Conservation (phyloP, 2,888 invertebrate genomes). For the Hypolimnas misippus region DNA sequence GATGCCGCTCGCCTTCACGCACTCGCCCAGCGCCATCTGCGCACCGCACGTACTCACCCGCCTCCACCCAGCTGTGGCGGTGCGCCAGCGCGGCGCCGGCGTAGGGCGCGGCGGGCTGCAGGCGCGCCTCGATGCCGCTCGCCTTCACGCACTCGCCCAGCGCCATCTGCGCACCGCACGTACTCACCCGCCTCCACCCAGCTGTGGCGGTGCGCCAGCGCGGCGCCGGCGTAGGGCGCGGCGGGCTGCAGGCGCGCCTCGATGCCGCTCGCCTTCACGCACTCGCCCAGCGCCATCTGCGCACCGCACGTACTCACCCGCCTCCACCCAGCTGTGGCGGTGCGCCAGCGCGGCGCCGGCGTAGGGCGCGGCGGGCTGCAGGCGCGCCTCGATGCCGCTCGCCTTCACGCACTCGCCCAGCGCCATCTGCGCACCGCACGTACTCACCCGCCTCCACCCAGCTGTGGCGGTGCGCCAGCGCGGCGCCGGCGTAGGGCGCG, state of each 20-base stretch:
- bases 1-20: conserved; percentile 89
- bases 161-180: conserved; percentile 85
- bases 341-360: conserved; percentile 84
- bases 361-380: conserved; percentile 86
- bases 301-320: conserved; percentile 55
- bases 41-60: conserved; percentile 55
- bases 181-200: conserved; percentile 87
- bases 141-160: conserved; percentile 90
- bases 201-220: conserved; percentile 87
- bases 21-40: conserved; percentile 90
- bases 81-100: conserved; percentile 84
- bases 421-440: conserved; percentile 84
- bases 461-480: conserved; percentile 87
- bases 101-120: conserved; percentile 86
- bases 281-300: conserved; percentile 90
- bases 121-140: conserved; percentile 89
- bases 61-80: conserved; percentile 92
- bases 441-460: conserved; percentile 87
- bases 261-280: conserved; percentile 89
- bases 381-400: conserved; percentile 89
- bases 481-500: conserved; percentile 85
- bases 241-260: conserved; percentile 87
- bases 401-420: conserved; percentile 90
- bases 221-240: conserved; percentile 85
- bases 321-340: conserved; percentile 92